phyloP scores from a whole-genome alignment of 2,888 invertebrate species.

The Eupsilia transversa region DNA sequence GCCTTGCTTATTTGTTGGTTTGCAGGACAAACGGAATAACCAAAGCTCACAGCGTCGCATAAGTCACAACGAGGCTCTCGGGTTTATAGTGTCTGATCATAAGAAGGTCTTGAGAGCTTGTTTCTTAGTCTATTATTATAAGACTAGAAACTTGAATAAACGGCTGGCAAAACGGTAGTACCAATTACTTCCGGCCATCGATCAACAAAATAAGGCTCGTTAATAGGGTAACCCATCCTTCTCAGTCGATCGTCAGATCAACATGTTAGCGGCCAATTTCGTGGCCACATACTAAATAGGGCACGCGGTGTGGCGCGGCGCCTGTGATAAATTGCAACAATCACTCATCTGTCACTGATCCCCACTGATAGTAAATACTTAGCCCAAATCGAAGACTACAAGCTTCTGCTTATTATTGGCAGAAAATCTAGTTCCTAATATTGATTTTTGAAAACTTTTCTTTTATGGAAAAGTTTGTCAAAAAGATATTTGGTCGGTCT shows the following conservation, averaged over 20 bases:
- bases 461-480: too few species aligned
- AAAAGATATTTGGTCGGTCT: too few species aligned
- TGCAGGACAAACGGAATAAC: background rate
- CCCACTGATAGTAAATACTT: conserved; percentile 59
- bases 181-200: too few species aligned
- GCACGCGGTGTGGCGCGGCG: conserved; percentile 49
- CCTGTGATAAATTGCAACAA: conserved; percentile 66
- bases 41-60: too few species aligned
- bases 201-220: background rate
- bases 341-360: conserved; percentile 66
- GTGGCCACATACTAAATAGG: conserved; percentile 57
- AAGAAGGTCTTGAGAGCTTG: background rate
- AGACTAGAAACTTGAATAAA: background rate
- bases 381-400: conserved; percentile 27
- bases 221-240: background rate
- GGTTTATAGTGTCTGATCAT: background rate
- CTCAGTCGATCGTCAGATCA: background rate
- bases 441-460: background rate
- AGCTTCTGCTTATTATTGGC: conserved; percentile 1
- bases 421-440: background rate
- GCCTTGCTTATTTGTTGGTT: background rate
- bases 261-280: conserved; percentile 3
- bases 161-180: too few species aligned
- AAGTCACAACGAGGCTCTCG: too few species aligned
- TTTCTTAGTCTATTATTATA: background rate